phyloP scores from a whole-genome alignment of 2,888 invertebrate species.

The Chelonus formosanus region DNA sequence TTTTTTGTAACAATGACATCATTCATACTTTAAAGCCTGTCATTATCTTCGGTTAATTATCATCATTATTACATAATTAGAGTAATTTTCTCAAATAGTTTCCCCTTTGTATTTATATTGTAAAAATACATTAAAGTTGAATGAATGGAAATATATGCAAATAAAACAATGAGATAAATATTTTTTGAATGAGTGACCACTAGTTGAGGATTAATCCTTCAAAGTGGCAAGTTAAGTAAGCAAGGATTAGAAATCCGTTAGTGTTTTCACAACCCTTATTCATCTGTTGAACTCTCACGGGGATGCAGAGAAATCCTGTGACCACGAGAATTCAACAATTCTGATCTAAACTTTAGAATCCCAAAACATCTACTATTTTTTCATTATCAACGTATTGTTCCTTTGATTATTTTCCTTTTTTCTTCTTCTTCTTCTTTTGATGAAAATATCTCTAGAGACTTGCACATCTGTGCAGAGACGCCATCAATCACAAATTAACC shows the following conservation, averaged over 20 bases:
- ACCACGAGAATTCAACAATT: slow-evolving; percentile 45
- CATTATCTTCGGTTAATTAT: too few relatives aligned
- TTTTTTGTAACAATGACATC: not conserved
- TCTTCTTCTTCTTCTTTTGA: not conserved
- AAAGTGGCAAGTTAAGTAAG: slow-evolving; percentile 62
- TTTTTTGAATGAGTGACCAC: not conserved
- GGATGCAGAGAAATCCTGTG: slow-evolving; percentile 56
- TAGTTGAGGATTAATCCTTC: slow-evolving; percentile 53
- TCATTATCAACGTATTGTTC: too few relatives aligned
- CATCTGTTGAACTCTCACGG: slow-evolving; percentile 61
- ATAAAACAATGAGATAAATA: not conserved
- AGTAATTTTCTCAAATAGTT: too few relatives aligned
- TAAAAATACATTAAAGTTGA: too few relatives aligned
- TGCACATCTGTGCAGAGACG: slow-evolving; percentile 10
- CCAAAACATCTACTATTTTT: too few relatives aligned
- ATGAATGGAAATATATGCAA: too few relatives aligned
- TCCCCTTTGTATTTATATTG: too few relatives aligned
- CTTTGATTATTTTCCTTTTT: not conserved
- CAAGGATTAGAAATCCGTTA: slow-evolving; percentile 53
- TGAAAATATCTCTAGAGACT: slow-evolving; percentile 3
- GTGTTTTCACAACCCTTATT: slow-evolving; percentile 36
- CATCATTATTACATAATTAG: too few relatives aligned
- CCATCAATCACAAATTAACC: slow-evolving; percentile 44
- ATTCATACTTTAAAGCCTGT: too few relatives aligned
- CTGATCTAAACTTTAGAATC: not conserved